phyloP scores from a whole-genome alignment of 2,888 invertebrate species.

The Drosophila kanekoi region DNA sequence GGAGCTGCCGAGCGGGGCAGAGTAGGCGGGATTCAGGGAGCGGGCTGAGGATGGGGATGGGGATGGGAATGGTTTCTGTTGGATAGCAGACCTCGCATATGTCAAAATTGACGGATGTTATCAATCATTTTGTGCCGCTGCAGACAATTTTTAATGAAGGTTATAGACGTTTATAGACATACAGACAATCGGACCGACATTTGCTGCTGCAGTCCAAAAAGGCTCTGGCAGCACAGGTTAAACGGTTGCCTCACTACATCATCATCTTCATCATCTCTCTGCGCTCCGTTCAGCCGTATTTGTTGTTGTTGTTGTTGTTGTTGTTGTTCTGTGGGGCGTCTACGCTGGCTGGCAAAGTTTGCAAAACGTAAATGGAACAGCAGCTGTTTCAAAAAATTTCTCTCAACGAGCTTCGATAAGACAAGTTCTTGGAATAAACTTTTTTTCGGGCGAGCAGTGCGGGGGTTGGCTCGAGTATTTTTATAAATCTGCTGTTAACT shows the following conservation, averaged over 20 bases:
- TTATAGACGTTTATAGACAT: constrained; percentile 75
- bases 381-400: constrained; percentile 19
- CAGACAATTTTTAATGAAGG: constrained; percentile 81
- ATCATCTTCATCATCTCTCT: constrained; percentile 27
- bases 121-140: constrained; percentile 79
- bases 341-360: constrained; percentile 28
- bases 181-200: constrained; percentile 22
- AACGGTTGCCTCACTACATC: constrained; percentile 39
- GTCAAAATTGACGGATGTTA: constrained; percentile 81
- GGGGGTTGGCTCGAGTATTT: not conserved
- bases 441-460: not conserved
- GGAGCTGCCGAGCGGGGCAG: not conserved
- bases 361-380: constrained; percentile 18
- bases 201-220: constrained; percentile 27
- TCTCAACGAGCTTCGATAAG: constrained; percentile 19
- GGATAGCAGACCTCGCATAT: constrained; percentile 65
- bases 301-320: constrained; percentile 5
- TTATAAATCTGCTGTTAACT: not conserved
- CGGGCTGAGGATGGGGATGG: not conserved
- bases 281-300: not conserved
- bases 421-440: constrained; percentile 12
- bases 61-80: not conserved
- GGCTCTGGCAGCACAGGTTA: constrained; percentile 45
- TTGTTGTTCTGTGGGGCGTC: constrained; percentile 33
- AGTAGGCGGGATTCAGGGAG: constrained; percentile 8